These are phyloP conservation scores for Meriones unguiculatus DNA, from an alignment of 2,113 vertebrate species.

Conservation along the genomic window DNA sequence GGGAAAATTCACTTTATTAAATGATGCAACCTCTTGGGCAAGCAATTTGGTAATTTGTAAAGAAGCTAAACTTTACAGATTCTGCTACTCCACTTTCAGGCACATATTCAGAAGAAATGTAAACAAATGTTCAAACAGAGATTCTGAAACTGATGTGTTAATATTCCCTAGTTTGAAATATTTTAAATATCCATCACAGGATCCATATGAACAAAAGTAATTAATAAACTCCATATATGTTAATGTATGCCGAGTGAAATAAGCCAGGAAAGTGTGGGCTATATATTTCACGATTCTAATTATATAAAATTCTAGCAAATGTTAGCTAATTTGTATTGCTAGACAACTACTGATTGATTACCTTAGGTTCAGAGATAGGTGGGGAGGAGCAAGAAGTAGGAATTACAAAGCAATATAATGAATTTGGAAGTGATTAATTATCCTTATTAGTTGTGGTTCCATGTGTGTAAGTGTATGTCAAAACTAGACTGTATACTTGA, in stretches of 20 bases:
- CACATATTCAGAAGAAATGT: constrained; percentile 7
- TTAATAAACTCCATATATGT: not conserved
- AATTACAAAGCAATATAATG: not conserved
- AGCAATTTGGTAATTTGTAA: constrained; percentile 12
- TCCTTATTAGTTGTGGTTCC: not conserved
- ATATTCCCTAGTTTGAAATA: not conserved
- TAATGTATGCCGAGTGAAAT: constrained; percentile 18
- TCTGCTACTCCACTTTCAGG: constrained; percentile 23
- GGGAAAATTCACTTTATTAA: not conserved
- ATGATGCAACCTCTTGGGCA: not conserved
- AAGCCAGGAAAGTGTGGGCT: not conserved
- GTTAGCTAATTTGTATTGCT: not conserved
- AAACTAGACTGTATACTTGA: constrained; percentile 20
- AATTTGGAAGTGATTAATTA: not conserved
- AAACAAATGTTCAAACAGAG: not conserved
- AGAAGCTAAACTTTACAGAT: not conserved
- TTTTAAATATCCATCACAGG: not conserved
- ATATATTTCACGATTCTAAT: not conserved
- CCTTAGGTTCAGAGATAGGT: not conserved
- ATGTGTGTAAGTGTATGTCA: not conserved
- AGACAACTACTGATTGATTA: not conserved
- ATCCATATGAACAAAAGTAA: constrained; percentile 37
- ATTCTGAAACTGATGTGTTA: constrained; percentile 10
- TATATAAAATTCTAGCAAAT: constrained; percentile 34
- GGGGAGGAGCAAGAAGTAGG: not conserved